These are phyloP conservation scores for Cherax destructor DNA, from an alignment of 1,140 invertebrate species.

Conservation along the genomic window DNA sequence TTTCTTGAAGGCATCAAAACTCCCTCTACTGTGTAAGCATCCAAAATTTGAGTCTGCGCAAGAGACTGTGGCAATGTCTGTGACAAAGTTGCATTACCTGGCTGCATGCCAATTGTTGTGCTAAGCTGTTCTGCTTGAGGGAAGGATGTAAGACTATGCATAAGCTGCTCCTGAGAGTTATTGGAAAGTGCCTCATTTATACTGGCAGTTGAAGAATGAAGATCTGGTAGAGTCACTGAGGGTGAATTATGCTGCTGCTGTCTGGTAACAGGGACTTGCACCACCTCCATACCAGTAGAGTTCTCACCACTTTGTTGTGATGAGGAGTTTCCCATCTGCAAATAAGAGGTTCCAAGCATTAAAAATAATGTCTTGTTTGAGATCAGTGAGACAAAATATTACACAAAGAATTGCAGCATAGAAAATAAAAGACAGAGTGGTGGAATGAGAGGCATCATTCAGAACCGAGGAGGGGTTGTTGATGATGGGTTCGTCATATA, in stretches of 20 bases:
- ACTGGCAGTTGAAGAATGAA: slow-evolving; percentile 35
- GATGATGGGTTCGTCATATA: no score
- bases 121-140: slow-evolving; percentile 20
- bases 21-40: slow-evolving; percentile 47
- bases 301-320: slow-evolving; percentile 6
- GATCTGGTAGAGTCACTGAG: not conserved
- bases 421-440: no score
- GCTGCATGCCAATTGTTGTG: slow-evolving; percentile 14
- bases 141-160: slow-evolving; percentile 37
- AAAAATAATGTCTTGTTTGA: not conserved
- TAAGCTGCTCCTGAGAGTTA: slow-evolving; percentile 38
- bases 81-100: slow-evolving; percentile 15
- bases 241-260: slow-evolving; percentile 29
- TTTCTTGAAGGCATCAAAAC: slow-evolving; percentile 46
- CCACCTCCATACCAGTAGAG: slow-evolving; percentile 12
- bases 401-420: no score
- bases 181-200: slow-evolving; percentile 40
- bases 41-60: slow-evolving; percentile 36
- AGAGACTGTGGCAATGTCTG: slow-evolving; percentile 18
- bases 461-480: no score
- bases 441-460: no score
- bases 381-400: no score
- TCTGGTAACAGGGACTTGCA: slow-evolving; percentile 31
- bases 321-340: slow-evolving; percentile 31
- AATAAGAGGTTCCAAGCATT: not conserved